A percentile compares a stretch with the other conserved stretches of the same genome.
Conservation (phyloP, 2,113 vertebrate species). For the Diphyllodes magnificus region DNA sequence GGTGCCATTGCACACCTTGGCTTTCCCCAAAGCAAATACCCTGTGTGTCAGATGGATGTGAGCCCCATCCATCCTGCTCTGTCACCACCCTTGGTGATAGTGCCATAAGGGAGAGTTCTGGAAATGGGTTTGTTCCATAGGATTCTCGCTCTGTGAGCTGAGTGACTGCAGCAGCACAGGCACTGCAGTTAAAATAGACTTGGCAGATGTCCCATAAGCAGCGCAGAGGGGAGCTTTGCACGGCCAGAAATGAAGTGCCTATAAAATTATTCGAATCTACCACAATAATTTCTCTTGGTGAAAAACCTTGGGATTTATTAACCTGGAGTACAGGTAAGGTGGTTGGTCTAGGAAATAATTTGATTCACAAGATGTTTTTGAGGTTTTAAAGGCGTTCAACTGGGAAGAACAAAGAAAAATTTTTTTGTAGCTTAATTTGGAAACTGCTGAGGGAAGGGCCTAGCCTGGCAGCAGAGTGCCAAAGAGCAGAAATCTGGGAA, state of each 20-base stretch:
- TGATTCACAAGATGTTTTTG: not conserved
- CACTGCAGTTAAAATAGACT: not conserved
- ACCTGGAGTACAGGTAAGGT: not conserved
- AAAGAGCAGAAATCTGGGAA: not conserved
- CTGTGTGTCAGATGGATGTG: rapidly evolving
- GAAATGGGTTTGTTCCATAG: rapidly evolving
- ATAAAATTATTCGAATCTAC: not conserved
- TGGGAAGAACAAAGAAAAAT: not conserved
- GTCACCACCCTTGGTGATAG: rapidly evolving
- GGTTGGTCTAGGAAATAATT: not conserved
- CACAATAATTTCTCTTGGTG: not conserved
- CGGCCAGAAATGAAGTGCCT: not conserved
- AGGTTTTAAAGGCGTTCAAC: not conserved
- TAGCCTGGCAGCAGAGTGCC: not conserved
- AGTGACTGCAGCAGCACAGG: not conserved
- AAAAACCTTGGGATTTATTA: not conserved
- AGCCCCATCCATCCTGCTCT: not conserved
- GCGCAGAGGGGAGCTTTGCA: not conserved
- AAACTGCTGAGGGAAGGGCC: not conserved
- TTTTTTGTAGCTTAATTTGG: not conserved
- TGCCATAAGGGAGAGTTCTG: rapidly evolving
- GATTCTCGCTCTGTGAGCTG: not conserved
- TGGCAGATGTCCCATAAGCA: not conserved
- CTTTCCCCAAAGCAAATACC: not conserved
- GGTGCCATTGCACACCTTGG: not conserved